These are phyloP conservation scores for Phalacrocorax aristotelis DNA, from an alignment of 2,113 vertebrate species.

Conservation along the genomic window DNA sequence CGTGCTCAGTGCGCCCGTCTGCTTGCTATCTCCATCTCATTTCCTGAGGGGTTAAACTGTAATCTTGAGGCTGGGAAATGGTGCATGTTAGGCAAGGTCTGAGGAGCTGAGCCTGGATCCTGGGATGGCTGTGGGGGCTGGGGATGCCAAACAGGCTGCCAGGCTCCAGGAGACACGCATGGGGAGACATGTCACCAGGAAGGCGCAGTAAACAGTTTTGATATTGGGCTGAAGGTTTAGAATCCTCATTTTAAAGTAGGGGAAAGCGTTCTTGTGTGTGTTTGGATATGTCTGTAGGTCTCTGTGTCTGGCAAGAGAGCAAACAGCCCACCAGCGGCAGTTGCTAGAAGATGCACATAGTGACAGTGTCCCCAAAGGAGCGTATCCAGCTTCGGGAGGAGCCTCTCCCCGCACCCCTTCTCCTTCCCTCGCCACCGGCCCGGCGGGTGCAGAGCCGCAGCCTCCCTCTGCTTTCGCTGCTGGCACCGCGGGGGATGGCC, in stretches of 20 bases:
- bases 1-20: not conserved
- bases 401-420: not conserved
- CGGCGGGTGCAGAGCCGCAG: rapidly evolving
- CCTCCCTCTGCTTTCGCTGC: not conserved
- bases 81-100: not conserved
- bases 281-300: not conserved
- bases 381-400: rapidly evolving
- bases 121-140: not conserved
- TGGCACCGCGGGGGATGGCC: not conserved
- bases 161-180: rapidly evolving
- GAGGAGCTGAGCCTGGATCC: not conserved
- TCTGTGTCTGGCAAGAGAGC: not conserved
- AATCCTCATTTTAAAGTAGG: not conserved
- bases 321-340: not conserved
- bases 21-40: not conserved
- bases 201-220: not conserved
- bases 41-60: not conserved
- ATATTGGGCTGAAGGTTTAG: not conserved
- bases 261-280: not conserved
- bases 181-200: not conserved
- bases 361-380: no score
- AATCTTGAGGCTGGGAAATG: not conserved
- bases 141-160: not conserved
- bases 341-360: not conserved
- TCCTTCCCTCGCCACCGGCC: not conserved